Percentiles rank a stretch among this genome's conserved stretches.
These are phyloP conservation scores for Philonicus albiceps DNA, from an alignment of 2,888 invertebrate species.

Conservation along the genomic window DNA sequence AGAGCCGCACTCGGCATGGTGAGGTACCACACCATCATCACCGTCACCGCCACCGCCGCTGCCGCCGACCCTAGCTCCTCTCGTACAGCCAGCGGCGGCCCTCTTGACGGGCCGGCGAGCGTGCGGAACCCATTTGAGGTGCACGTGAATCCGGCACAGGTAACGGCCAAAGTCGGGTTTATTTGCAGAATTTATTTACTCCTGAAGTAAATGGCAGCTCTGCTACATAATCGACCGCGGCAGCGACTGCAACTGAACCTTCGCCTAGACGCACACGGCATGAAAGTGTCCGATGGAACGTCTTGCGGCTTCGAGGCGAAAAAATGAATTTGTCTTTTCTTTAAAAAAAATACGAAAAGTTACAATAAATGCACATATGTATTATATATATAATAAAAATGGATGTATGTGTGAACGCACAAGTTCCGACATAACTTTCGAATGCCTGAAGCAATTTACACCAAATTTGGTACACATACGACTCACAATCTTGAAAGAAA, in stretches of 20 bases:
- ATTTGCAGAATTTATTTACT: slow-evolving; percentile 1
- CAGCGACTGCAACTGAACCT: background rate
- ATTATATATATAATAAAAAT: no score
- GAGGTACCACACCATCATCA: background rate
- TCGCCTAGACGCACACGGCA: background rate
- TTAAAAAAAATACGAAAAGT: no score
- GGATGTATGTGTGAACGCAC: no score
- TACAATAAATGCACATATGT: no score
- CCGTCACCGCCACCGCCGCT: background rate
- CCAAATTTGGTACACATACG: no score
- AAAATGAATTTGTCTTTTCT: slow-evolving; percentile 14
- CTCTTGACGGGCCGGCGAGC: background rate
- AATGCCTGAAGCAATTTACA: no score
- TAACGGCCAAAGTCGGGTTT: background rate
- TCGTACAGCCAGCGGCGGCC: background rate
- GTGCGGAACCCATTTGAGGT: background rate
- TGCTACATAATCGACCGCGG: background rate
- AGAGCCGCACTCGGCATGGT: background rate
- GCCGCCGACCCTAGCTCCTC: background rate
- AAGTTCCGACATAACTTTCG: no score
- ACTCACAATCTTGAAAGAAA: no score
- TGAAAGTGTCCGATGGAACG: background rate
- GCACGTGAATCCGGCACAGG: background rate
- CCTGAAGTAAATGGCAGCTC: background rate
- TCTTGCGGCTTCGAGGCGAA: background rate